Evolutionary conservation across 2,888 invertebrate genomes (phyloP).

Genomic region (Antheraea yamamai): DNA sequence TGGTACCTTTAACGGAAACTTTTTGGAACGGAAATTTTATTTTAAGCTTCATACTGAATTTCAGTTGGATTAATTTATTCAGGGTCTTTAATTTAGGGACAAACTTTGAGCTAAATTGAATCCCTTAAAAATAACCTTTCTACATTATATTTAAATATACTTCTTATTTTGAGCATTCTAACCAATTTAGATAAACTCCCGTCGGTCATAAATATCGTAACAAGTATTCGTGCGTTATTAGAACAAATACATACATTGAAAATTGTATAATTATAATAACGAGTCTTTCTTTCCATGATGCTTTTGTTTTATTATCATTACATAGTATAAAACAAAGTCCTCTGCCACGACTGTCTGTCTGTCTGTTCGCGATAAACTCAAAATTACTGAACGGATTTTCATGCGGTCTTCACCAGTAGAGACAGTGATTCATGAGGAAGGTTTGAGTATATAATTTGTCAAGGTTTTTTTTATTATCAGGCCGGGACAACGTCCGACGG

Average conservation of each 20-base stretch:
- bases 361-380: too few species aligned
- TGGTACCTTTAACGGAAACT: not conserved
- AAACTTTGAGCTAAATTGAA: slow-evolving; percentile 7
- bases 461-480: too few species aligned
- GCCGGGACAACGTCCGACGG: too few species aligned
- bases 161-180: not conserved
- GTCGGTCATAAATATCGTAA: not conserved
- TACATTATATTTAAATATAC: not conserved
- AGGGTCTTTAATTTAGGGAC: slow-evolving; percentile 1
- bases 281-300: not conserved
- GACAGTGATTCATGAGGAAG: too few species aligned
- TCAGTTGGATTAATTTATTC: slow-evolving; percentile 2
- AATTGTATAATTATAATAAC: not conserved
- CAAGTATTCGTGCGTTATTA: not conserved
- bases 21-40: slow-evolving; percentile 2
- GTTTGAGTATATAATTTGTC: too few species aligned
- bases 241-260: not conserved
- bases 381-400: too few species aligned
- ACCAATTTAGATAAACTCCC: not conserved
- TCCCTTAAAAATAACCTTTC: slow-evolving; percentile 2
- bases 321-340: too few species aligned
- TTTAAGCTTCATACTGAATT: not conserved
- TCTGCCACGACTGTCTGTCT: too few species aligned
- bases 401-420: too few species aligned
- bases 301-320: too few species aligned